Evolutionary conservation across 2,113 vertebrate species (phyloP), one percentile per base, ranked within the genome.

Genomic region (Etia nguti): DNA sequence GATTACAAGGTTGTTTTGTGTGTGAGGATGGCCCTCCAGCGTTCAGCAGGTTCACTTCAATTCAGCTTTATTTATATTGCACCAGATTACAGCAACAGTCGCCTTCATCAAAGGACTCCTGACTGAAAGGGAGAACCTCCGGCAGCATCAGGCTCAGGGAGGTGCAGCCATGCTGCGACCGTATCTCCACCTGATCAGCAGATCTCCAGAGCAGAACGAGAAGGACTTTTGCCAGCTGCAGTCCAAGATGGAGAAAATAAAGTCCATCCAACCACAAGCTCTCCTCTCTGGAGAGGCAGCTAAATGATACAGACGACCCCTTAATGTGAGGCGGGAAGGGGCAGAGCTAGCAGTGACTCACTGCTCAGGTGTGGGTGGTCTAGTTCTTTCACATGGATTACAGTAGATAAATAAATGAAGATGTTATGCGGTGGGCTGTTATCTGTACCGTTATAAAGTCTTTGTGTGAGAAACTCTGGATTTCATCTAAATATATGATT

Each of bases 401-500:
- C n/a, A 43, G 60, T n/a, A 65, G 31, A 36, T n/a, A 62, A 36
- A 62, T 62, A 12, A n/a, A 62, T 0, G 16, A 60, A 60, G 57
- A 10, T 0, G 5, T 34, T 34, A n/a, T 1, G 31, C 1, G 2
- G 18, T 65, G 60, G 60, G 18, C 60, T 65, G 31, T n/a, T 65
- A 36, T 36, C 60, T 12, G 20, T 13, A 8, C 60, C 1, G 9
- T 13, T 65, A 65, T 4, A 70, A 41, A 41, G 60, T 22, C 20
- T 68, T 15, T 41, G 8, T 41, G 62, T 68, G 20, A 41, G 1
- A 68, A 15, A 68, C 1, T 2, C 3, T 43, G 62, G 62, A 68
- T 68, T 9, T 41, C 0, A 41, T 0, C 36, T 41, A 41, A 41
- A 22, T 3, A 22, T 13, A 38, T 68, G 12, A 70, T 70, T 70